Evolutionary conservation across 1,140 invertebrate species (phyloP), one percentile per base, ranked within the genome.

Genomic region (Samia ricini): DNA sequence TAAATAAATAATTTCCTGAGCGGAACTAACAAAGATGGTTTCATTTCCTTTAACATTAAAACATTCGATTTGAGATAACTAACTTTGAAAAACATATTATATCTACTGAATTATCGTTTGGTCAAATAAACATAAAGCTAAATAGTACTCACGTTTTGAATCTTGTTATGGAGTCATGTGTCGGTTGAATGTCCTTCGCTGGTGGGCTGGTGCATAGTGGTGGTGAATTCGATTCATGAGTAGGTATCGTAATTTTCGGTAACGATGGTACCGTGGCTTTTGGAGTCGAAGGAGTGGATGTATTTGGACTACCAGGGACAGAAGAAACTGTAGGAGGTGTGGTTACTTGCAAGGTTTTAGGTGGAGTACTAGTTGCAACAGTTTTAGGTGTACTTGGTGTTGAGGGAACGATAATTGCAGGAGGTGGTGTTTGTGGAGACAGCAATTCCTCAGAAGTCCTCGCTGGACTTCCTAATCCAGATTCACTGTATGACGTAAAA

Each of bases 141-240:
- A 52, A 61, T 49, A 6, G 21, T 60, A 85, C 90, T 88, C 76
- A 91, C 89, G 89, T 90, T 81, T 91, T 91, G 60, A 90, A 91
- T 33, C 85, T 69, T 4, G 83, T 81, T 57, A 91, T 83, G 0
- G 89, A 84, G 20, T 91, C 90, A 50, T 81, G 74, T 82, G 71
- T 55, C 80, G 82, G n/a, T 74, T 73, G 29, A 26, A 59, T 59
- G 50, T 90, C 88, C 61, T 85, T 89, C 7, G 78, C 68, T 0
- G 83, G 86, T 12, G 87, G 85, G 56, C 86, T 91, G 10, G 85
- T 83, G 66, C 88, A 90, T 1, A 90, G 72, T 5, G 88, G 85
- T 2, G 89, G 89, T 3, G 87, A 90, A 48, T 78, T 77, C 0
- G 75, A 71, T 19, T 89, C 84, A 49, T 76, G 77, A 7, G 62